Evolutionary conservation across 2,888 invertebrate genomes (phyloP), one percentile per base, ranked within the genome.

Genomic region (Aphidoletes aphidimyza): DNA sequence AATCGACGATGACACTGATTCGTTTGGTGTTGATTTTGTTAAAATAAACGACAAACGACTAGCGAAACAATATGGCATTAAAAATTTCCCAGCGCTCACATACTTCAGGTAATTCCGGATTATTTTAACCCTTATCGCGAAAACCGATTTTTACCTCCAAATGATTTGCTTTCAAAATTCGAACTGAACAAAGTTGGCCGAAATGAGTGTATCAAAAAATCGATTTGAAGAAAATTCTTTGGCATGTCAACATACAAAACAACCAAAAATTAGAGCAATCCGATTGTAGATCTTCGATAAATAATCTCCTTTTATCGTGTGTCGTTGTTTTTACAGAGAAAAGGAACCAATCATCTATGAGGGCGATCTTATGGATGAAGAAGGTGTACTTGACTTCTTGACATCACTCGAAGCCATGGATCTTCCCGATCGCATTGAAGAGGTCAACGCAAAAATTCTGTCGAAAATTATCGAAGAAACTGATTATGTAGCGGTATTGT

Each of bases 311-410:
- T 17, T 47, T 47, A 54, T 54, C 5, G n/a, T 45, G 83, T 54
- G 2, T 42, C 26, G 14, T 54, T 22, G 3, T 11, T 83, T 84
- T 84, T 85, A 47, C 86, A 94, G 98, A 91, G 96, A 98, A 91
- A 97, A 96, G 91, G 96, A 97, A 92, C 97, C 98, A 89, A 97
- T 97, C 90, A 95, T 97, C 89, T 98, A 97, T 91, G 97, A 98
- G 92, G 98, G 97, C 91, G 97, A 97, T 93, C 92, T 97, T 90
- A 97, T 96, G 96, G 96, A 97, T 91, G 97, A 97, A 91, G 97
- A 97, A 90, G 95, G 93, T 89, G 97, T 97, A 87, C 92, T 97
- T 90, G 97, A 97, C 91, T 97, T 97, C 91, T 92, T 97, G 88
- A 97, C 97, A 88, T 97, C 97, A 89, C 92, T 97, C 88, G 97